Conservation (phyloP, 2,113 vertebrate species). For the Bothrops jararaca region DNA sequence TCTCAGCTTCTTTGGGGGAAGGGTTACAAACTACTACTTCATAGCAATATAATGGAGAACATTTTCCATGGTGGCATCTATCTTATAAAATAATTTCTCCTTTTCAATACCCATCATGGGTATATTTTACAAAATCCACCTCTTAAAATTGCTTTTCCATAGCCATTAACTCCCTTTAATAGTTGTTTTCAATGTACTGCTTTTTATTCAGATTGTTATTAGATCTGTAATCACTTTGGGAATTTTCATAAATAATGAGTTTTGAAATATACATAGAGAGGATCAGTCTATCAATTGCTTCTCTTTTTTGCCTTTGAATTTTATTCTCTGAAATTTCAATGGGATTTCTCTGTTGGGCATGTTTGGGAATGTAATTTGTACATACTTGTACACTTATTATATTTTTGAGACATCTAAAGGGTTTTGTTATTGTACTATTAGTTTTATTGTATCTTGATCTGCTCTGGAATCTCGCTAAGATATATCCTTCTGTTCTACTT, state of each 20-base stretch:
- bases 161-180: background rate
- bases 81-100: background rate
- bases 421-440: background rate
- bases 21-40: background rate
- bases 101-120: background rate
- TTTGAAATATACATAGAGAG: background rate
- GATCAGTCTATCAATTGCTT: background rate
- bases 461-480: background rate
- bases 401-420: background rate
- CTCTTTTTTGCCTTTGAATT: background rate
- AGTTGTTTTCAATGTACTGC: background rate
- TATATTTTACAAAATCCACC: background rate
- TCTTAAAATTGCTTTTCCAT: background rate
- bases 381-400: background rate
- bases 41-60: background rate
- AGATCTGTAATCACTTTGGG: background rate
- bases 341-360: background rate
- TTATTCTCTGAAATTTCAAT: background rate
- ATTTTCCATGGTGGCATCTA: background rate
- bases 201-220: background rate
- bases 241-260: background rate
- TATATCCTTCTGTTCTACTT: background rate
- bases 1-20: background rate
- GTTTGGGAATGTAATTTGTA: background rate
- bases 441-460: background rate